Conservation (phyloP, 2,113 vertebrate genomes). For the Condylura cristata region DNA sequence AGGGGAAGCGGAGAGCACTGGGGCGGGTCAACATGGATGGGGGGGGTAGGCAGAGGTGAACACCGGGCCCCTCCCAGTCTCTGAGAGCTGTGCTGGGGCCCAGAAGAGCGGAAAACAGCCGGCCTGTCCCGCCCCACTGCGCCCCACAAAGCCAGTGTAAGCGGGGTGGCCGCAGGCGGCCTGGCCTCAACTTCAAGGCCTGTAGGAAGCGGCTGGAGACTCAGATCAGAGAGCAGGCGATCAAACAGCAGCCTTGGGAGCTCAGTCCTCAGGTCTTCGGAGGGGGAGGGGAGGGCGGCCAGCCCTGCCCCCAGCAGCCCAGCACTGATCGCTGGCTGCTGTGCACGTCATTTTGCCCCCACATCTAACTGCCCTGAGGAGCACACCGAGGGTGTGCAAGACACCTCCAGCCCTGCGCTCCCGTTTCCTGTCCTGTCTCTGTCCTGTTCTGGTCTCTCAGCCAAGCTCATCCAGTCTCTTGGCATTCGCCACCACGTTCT, state of each 20-base stretch:
- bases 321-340: too few relatives aligned
- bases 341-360: not conserved
- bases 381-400: not conserved
- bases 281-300: conserved; percentile 13
- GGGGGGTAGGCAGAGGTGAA: not conserved
- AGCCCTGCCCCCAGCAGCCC: too few relatives aligned
- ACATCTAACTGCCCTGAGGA: not conserved
- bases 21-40: not conserved
- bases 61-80: not conserved
- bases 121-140: not conserved
- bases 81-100: not conserved
- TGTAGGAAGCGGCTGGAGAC: conserved; percentile 69
- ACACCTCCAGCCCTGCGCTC: too few relatives aligned
- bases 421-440: not conserved
- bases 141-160: not conserved
- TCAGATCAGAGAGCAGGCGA: conserved; percentile 71
- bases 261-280: conserved; percentile 10
- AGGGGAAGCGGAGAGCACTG: not conserved
- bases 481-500: conserved; percentile 33
- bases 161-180: conserved; percentile 3
- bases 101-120: not conserved
- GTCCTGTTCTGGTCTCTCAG: not conserved
- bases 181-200: conserved; percentile 74
- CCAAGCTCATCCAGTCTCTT: conserved; percentile 16
- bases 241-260: conserved; percentile 71